phyloP scores from a whole-genome alignment of 2,797 vertebrate genomes.

The Sparidentex hasta region DNA sequence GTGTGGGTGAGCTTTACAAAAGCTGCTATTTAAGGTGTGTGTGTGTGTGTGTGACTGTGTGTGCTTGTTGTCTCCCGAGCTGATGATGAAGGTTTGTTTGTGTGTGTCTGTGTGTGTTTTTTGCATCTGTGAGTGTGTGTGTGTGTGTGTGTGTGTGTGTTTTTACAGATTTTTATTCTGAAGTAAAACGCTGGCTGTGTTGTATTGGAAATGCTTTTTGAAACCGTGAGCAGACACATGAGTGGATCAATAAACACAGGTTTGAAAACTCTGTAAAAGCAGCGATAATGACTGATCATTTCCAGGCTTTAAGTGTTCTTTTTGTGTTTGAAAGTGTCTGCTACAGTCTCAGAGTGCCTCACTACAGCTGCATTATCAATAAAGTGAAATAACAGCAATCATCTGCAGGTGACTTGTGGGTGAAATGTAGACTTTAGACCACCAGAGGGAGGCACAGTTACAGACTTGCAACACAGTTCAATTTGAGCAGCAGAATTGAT shows the following conservation, averaged over 20 bases:
- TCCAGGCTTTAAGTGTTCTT: neutral
- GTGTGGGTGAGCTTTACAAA: conserved; percentile 33
- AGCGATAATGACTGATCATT: neutral
- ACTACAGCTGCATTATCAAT: neutral
- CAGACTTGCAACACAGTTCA: neutral
- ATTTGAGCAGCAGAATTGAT: accelerated
- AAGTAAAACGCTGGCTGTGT: conserved; percentile 45
- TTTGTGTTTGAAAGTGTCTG: neutral
- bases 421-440: neutral
- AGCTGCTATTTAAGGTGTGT: conserved; percentile 57
- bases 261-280: neutral
- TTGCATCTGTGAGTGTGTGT: conserved; percentile 35
- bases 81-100: conserved; percentile 6
- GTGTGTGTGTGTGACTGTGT: neutral
- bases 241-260: conserved; percentile 50
- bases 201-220: conserved; percentile 36
- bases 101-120: conserved; percentile 16
- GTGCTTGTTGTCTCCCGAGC: neutral
- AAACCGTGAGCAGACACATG: conserved; percentile 26
- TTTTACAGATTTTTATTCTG: conserved; percentile 62
- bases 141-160: conserved; percentile 30
- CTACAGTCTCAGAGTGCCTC: too few relatives aligned
- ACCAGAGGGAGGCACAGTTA: conserved; percentile 16
- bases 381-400: neutral
- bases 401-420: neutral